Conservation (phyloP, 1,140 invertebrate genomes). For the Pogonomyrmex californicus region DNA sequence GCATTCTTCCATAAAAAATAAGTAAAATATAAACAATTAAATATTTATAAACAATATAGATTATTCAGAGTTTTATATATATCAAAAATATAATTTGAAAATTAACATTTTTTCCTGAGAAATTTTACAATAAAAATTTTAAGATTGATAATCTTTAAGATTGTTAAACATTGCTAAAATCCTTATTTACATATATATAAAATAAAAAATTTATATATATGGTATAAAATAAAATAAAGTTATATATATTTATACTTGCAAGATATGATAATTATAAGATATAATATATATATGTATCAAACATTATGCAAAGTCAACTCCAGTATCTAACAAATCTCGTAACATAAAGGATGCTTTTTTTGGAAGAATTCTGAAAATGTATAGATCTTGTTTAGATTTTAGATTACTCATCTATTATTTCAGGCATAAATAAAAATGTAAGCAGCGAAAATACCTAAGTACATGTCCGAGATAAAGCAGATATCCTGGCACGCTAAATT, state of each 20-base stretch:
- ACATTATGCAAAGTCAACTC: conserved; percentile 89
- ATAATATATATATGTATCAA: not conserved
- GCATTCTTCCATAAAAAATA: conserved; percentile 5
- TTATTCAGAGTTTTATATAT: conserved; percentile 18
- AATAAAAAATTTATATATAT: not conserved
- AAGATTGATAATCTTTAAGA: not conserved
- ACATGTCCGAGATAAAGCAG: conserved; percentile 88
- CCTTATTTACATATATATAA: not conserved
- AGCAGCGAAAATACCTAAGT: conserved; percentile 82
- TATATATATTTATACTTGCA: not conserved
- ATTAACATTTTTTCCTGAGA: not conserved
- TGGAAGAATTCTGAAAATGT: conserved; percentile 87
- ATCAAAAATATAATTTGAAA: not conserved
- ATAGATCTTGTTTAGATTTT: conserved; percentile 51
- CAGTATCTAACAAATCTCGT: conserved; percentile 89
- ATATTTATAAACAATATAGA: no score
- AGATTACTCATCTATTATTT: not conserved
- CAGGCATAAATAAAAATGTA: conserved; percentile 7
- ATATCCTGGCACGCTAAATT: conserved; percentile 89
- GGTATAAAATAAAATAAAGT: not conserved
- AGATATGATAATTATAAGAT: not conserved
- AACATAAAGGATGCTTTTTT: conserved; percentile 89
- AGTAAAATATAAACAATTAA: conserved; percentile 3
- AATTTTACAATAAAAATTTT: not conserved
- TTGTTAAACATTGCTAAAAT: not conserved